Conservation (phyloP, 1,140 invertebrate species). For the Procambarus clarkii region DNA sequence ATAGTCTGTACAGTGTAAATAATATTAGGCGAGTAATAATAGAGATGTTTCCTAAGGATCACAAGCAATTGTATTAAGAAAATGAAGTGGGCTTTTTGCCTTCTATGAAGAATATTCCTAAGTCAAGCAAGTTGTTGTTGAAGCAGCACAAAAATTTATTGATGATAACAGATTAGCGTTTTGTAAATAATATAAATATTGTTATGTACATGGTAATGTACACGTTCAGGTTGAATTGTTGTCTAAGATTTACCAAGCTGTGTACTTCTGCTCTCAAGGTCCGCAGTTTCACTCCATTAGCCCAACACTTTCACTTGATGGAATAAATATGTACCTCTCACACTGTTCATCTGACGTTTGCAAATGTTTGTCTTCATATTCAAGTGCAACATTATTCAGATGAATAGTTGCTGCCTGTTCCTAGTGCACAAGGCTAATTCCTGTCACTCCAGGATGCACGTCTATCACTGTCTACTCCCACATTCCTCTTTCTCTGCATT, state of each 20-base stretch:
- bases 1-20: constrained; percentile 42
- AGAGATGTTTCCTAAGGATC: background rate
- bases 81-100: background rate
- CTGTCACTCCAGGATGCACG: constrained; percentile 45
- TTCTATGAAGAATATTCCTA: constrained; percentile 42
- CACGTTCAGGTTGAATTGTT: constrained; percentile 65
- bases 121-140: constrained; percentile 57
- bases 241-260: constrained; percentile 37
- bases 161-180: constrained; percentile 39
- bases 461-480: constrained; percentile 22
- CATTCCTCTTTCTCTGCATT: background rate
- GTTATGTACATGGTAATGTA: constrained; percentile 58
- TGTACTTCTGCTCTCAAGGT: constrained; percentile 30
- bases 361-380: constrained; percentile 11
- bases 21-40: constrained; percentile 22
- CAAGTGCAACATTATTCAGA: constrained; percentile 19
- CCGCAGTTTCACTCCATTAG: constrained; percentile 33
- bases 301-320: constrained; percentile 35
- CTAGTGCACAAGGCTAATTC: constrained; percentile 37
- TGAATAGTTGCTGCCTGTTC: constrained; percentile 39
- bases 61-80: background rate
- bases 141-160: constrained; percentile 57
- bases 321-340: constrained; percentile 22
- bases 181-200: constrained; percentile 58
- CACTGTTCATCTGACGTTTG: constrained; percentile 23